A percentile compares a stretch with the other conserved stretches of the same genome.
These are phyloP conservation scores for Callimorpha dominula DNA, from an alignment of 2,888 invertebrate species.

Conservation along the genomic window DNA sequence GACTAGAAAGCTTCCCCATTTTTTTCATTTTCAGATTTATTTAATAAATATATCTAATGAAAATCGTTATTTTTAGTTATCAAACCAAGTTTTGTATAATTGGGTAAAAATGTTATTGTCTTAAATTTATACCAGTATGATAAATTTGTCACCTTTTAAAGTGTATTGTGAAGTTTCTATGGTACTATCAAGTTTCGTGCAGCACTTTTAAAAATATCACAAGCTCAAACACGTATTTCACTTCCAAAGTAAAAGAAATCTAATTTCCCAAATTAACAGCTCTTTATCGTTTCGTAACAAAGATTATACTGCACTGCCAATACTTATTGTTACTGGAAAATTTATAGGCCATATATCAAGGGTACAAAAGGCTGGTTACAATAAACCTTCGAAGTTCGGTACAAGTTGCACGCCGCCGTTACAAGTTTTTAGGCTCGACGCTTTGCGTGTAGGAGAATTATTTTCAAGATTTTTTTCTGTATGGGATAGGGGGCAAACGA, in stretches of 20 bases:
- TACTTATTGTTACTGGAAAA: slow-evolving; percentile 62
- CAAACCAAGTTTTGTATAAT: too few relatives aligned
- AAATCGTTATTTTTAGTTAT: too few relatives aligned
- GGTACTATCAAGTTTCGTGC: neutral
- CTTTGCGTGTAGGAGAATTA: neutral
- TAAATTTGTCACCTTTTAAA: neutral
- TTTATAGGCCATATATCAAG: slow-evolving; percentile 70
- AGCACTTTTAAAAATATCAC: neutral
- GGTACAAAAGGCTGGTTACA: slow-evolving; percentile 57
- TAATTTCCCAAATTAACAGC: slow-evolving; percentile 34
- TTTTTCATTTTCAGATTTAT: too few relatives aligned
- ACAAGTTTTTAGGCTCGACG: slow-evolving; percentile 24
- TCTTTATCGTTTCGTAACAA: slow-evolving; percentile 27
- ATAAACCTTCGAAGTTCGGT: slow-evolving; percentile 45
- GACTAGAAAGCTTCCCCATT: too few relatives aligned
- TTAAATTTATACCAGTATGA: neutral
- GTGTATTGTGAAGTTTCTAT: neutral
- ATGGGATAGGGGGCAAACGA: too few relatives aligned
- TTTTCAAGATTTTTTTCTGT: too few relatives aligned
- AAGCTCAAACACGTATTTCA: neutral
- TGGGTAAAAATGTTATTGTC: too few relatives aligned
- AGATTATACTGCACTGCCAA: slow-evolving; percentile 50
- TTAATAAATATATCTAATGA: too few relatives aligned
- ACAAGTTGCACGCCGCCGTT: slow-evolving; percentile 39
- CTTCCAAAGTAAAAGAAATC: neutral